Base-by-base conservation (phyloP, 2,888 invertebrate genomes). In the Hoplodrina ambigua region DNA sequence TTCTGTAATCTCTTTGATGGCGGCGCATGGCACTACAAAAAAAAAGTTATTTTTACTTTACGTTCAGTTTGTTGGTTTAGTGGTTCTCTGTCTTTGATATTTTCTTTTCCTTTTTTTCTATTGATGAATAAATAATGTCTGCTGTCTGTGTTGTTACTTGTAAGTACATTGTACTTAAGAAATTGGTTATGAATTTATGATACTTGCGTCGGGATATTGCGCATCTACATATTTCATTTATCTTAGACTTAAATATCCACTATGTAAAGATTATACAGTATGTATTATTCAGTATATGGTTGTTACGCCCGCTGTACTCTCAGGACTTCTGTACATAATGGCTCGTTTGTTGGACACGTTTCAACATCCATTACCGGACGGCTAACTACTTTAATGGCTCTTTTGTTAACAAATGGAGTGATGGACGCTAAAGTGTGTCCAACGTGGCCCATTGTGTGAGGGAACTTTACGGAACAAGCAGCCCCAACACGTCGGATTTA, bases 1-100 rank as follows among this genome's bases (percentile, higher is more conserved):
- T 66, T 73, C 75, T 50, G 84, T 88, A 88, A 89, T 89, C 89
- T 88, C 86, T 87, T 86, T 89, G 88, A 89, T 88, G 89, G 85
- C 82, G 41, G 41, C 41, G 13, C 41, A 37, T 37, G 74, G 82
- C 81, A 81, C 77, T 76, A 83, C 63, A 86, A 84, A 78, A 82
- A 37, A 70, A 87, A 86, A 80, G 83, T 73, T 83, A 83, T 84
- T 84, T 84, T 80, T 78, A 73, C 59, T 63, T 69, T 69, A 80
- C 70, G 67, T 57, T 66, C 52, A 58, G 61, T 72, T 80, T 77
- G 63, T 76, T 81, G 61, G 72, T 67, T 66, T 65, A 74, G 56
- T 71, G 58, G 63, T 56, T 56, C 46, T 50, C 54, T 69, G 46
- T 78, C 80, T 82, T 82, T 82, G 71, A 72, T 79, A 65, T 82